Base-by-base conservation (phyloP, 2,113 vertebrate genomes). In the Heloderma charlesbogerti region DNA sequence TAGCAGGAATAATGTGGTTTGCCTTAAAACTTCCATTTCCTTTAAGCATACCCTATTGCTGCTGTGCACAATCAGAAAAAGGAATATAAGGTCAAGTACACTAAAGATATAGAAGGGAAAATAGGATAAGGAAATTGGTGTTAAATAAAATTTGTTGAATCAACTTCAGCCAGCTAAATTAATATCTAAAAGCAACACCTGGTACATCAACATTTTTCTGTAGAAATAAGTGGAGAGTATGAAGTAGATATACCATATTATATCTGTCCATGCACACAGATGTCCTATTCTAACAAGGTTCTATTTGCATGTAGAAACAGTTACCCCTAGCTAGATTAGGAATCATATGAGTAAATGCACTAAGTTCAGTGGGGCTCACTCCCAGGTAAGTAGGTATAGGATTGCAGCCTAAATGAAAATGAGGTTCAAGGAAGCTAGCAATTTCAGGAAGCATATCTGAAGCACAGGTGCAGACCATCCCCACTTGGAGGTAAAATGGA, bases 1-100 rank as follows among this genome's bases (percentile, higher is more conserved):
- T 93, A 95, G 12, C 2, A 87, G 43, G 27, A 16, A 92, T 91
- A 92, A 87, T 45, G 92, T 6, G 3, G 29, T 45, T 92, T 88
- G 22, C 80, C 67, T 88, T 93, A 77, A 89, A 88, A 3, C 6
- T 4, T 87, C 27, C 0, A 54, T 91, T 95, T 86, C 89, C 86
- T 67, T 89, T 89, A 89, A 37, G 6, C 22, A 31, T 66, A 69
- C 48, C 12, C 66, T 72, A 72, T 34, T 88, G 31, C 12, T 92
- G 0, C 10, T 1, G 2, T 5, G 90, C 81, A 60, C 89, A 85
- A 22, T 93, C 1, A 88, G 93, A 63, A 93, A 74, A 37, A 90
- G 37, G 0, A 82, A 34, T 66, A 51, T 80, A 57, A 94, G 93
- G 79, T 3, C 75, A 93, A 92, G 88, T 6, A 88, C 5, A 89